Base-by-base conservation (phyloP, 2,888 invertebrate species). In the Mythimna ferrago region DNA sequence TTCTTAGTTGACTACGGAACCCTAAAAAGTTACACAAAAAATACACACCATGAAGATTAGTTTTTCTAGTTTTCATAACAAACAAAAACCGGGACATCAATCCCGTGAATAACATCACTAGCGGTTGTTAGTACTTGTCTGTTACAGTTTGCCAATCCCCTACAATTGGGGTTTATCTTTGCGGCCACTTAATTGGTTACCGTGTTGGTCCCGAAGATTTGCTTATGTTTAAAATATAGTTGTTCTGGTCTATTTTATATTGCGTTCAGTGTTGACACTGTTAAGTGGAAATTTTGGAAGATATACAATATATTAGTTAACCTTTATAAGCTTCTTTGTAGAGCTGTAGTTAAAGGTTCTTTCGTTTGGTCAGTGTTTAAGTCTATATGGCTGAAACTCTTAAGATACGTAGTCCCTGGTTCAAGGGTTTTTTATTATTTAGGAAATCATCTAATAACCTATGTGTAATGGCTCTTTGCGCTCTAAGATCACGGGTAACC, bases 101-200 rank as follows among this genome's bases (percentile, higher is more conserved):
- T 58, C 51, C 62, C 58, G 58, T 11, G 19, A 16, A 38, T n/a
- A 11, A 48, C 84, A 84, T 69, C 79, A 81, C 81, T 85, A 82
- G 35, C 26, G 56, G 65, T 66, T 66, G 80, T 73, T 78, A 68
- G 64, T 76, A 73, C 71, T 83, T 73, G 75, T 82, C 76, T 62
- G 64, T 67, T 73, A 76, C 80, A 80, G 83, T 86, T 87, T 83
- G 81, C 73, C 76, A 78, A 83, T 85, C 76, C 73, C 51, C 67
- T 76, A 83, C 82, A 82, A 86, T 84, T 80, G 73, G 76, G 73
- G 83, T 87, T 86, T 87, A 82, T 86, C 87, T 87, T 87, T 81
- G 86, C 71, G 86, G 86, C 57, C 82, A 85, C 83, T 79, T 85
- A 87, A 86, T 86, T 87, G 86, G 83, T 79, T 38, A 65, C 72